These are phyloP conservation scores for Sylvia borin DNA, from an alignment of 2,797 vertebrate genomes.

Conservation along the genomic window DNA sequence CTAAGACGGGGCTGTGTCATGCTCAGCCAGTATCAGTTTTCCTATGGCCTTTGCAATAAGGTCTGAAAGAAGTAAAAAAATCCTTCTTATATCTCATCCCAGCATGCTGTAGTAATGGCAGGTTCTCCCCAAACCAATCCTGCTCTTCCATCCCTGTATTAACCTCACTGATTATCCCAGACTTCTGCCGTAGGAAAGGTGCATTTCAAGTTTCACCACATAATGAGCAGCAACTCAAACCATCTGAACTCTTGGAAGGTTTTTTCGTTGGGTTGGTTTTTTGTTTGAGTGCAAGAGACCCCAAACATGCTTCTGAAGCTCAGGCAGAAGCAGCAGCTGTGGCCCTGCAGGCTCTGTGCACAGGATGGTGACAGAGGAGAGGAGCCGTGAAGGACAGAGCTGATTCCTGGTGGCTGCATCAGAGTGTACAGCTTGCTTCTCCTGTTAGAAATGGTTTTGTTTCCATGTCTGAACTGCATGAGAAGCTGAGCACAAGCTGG, in stretches of 20 bases:
- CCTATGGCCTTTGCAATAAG: background rate
- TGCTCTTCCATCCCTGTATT: background rate
- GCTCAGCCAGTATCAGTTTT: background rate
- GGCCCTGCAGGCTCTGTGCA: background rate
- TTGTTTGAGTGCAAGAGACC: background rate
- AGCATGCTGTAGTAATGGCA: fast-evolving
- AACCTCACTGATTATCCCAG: background rate
- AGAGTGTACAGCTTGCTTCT: background rate
- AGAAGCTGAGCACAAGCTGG: background rate
- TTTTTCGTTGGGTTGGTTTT: background rate
- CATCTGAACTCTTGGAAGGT: background rate
- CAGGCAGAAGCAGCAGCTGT: background rate
- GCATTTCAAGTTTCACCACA: background rate
- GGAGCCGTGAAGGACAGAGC: background rate
- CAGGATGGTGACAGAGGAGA: background rate
- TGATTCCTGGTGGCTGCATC: background rate
- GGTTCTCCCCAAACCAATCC: background rate
- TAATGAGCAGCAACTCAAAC: background rate
- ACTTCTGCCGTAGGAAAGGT: background rate
- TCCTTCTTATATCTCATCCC: fast-evolving
- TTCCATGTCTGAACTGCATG: background rate
- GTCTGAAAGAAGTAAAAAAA: background rate
- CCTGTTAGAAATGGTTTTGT: background rate
- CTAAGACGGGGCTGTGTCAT: background rate
- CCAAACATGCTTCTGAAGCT: background rate